Evolutionary conservation across 1,140 invertebrate genomes (phyloP).

Genomic region (Drosophila bipectinata): DNA sequence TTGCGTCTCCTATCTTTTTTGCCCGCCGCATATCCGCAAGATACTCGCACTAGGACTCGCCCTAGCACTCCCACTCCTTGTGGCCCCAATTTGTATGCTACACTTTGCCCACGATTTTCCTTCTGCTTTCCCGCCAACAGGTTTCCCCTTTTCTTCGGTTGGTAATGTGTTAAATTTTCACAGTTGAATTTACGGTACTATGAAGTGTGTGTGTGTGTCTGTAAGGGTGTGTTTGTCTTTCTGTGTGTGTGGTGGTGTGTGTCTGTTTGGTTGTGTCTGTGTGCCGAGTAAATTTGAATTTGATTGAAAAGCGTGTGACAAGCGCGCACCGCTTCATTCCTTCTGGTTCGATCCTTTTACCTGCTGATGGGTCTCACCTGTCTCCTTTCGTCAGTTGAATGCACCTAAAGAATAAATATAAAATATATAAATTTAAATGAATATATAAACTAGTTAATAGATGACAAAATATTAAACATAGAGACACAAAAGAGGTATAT

Average conservation of each 20-base stretch:
- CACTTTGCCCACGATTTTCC: slow-evolving; percentile 10
- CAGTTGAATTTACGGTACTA: slow-evolving; percentile 68
- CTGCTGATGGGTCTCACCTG: slow-evolving; percentile 5
- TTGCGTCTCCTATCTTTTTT: neutral
- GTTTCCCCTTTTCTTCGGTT: slow-evolving; percentile 22
- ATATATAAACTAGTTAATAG: no score
- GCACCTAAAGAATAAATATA: neutral
- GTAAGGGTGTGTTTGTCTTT: neutral
- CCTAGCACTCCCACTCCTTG: slow-evolving; percentile 6
- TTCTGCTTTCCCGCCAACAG: neutral
- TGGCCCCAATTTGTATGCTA: slow-evolving; percentile 69
- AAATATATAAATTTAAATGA: no score
- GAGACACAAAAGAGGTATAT: no score
- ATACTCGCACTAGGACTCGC: neutral
- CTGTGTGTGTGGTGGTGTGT: neutral
- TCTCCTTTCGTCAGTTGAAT: neutral
- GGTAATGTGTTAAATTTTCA: slow-evolving; percentile 79
- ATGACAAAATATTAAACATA: no score
- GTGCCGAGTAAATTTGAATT: slow-evolving; percentile 78
- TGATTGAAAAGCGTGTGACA: slow-evolving; percentile 80
- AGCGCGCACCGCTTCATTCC: slow-evolving; percentile 24
- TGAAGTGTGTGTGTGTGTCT: slow-evolving; percentile 4
- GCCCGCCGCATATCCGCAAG: slow-evolving; percentile 25
- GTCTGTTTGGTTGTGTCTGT: slow-evolving; percentile 15
- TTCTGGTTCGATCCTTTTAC: slow-evolving; percentile 26